phyloP scores from a whole-genome alignment of 2,113 vertebrate species.

The Pachyramphus minor region DNA sequence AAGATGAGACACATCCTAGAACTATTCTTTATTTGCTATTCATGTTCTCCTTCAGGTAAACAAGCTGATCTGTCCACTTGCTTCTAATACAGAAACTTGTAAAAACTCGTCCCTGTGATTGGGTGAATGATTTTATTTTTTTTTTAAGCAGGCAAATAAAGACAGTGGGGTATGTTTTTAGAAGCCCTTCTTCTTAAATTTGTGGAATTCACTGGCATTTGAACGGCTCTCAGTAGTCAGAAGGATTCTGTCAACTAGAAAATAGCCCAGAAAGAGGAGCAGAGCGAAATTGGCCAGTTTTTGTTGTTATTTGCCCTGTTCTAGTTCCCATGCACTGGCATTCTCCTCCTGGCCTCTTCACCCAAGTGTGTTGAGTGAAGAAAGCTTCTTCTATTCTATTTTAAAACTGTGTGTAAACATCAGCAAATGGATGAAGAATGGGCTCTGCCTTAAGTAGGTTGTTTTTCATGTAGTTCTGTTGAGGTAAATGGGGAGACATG shows the following conservation, averaged over 20 bases:
- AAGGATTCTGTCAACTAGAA: not conserved
- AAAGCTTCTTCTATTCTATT: slow-evolving; percentile 53
- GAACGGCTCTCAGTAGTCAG: not conserved
- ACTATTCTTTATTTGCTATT: slow-evolving; percentile 39
- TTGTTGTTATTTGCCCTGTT: not conserved
- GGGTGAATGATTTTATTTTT: not conserved
- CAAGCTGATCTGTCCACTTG: slow-evolving; percentile 22
- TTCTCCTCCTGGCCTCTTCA: slow-evolving; percentile 62
- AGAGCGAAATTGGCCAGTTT: not conserved
- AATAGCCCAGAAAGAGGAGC: not conserved
- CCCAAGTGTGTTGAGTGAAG: slow-evolving; percentile 60
- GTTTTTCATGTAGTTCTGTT: slow-evolving; percentile 51
- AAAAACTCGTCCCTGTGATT: not conserved
- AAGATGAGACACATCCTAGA: slow-evolving; percentile 40
- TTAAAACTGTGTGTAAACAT: slow-evolving; percentile 58
- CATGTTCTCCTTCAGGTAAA: slow-evolving; percentile 46
- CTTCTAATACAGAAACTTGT: slow-evolving; percentile 26
- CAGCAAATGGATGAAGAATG: slow-evolving; percentile 51
- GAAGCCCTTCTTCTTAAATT: not conserved
- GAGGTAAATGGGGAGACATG: slow-evolving; percentile 44
- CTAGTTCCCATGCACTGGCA: slow-evolving; percentile 14
- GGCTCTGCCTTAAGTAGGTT: slow-evolving; percentile 40
- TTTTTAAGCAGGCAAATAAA: not conserved
- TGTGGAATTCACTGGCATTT: not conserved
- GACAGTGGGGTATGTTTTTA: not conserved